These are phyloP conservation scores for Indri indri DNA, from an alignment of 2,113 vertebrate species.

Conservation along the genomic window DNA sequence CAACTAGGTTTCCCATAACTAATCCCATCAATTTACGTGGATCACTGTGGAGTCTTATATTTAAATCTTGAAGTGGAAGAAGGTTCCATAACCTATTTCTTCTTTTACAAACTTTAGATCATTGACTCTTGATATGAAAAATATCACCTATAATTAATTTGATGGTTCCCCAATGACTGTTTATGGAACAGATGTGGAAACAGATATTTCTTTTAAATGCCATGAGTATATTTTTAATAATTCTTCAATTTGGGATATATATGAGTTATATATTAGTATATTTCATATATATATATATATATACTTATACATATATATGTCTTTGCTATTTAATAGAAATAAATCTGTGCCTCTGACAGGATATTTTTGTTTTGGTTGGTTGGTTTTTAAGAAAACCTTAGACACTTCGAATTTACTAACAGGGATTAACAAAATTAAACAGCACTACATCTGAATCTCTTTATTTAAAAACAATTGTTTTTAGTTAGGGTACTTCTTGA, in stretches of 20 bases:
- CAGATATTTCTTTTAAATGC: not conserved
- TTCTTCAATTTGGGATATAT: not conserved
- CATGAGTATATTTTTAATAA: not conserved
- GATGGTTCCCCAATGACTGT: not conserved
- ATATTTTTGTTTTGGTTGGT: not conserved
- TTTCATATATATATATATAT: too few species aligned
- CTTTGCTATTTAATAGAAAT: slow-evolving; percentile 45
- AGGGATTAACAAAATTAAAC: slow-evolving; percentile 18
- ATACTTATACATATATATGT: not conserved
- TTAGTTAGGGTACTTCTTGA: not conserved
- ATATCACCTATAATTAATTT: not conserved
- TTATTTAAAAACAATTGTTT: slow-evolving; percentile 45
- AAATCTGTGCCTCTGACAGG: not conserved
- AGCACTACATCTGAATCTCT: not conserved
- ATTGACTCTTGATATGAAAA: not conserved
- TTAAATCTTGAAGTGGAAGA: not conserved
- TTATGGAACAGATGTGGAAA: slow-evolving; percentile 4
- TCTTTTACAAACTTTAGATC: not conserved
- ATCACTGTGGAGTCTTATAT: not conserved
- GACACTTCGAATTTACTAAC: not conserved
- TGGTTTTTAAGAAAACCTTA: not conserved
- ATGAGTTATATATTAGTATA: too few species aligned
- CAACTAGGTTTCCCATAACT: not conserved
- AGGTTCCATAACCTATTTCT: not conserved
- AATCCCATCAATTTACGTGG: not conserved